Percentiles rank a stretch among this genome's conserved stretches.
Conservation (phyloP, 1,140 invertebrate species). For the Nylanderia fulva region DNA sequence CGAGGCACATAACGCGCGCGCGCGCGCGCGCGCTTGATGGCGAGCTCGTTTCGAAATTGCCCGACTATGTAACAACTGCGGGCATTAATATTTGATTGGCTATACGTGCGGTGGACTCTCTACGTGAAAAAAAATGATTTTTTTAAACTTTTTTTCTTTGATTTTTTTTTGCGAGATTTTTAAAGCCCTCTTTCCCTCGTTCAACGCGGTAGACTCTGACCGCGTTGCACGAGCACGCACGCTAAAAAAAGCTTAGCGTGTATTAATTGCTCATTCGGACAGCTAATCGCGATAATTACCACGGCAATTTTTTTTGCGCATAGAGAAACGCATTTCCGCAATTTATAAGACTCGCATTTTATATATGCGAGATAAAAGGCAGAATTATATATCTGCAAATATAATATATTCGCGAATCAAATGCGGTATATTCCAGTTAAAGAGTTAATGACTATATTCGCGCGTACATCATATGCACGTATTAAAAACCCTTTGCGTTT, state of each 20-base stretch:
- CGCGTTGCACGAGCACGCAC: not conserved
- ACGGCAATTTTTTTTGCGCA: not conserved
- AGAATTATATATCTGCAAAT: not conserved
- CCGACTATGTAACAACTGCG: constrained; percentile 71
- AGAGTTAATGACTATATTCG: constrained; percentile 1
- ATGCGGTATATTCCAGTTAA: constrained; percentile 14
- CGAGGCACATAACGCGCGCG: constrained; percentile 70
- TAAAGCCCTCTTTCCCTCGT: not conserved
- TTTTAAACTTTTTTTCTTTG: not conserved
- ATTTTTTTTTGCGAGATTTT: not conserved
- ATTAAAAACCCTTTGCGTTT: constrained; percentile 11
- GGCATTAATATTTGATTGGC: constrained; percentile 75
- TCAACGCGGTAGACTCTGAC: not conserved
- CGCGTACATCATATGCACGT: not conserved
- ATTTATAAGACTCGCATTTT: not conserved
- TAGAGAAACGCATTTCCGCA: not conserved
- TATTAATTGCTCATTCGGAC: constrained; percentile 8
- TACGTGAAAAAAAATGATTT: constrained; percentile 41
- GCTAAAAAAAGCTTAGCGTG: not conserved
- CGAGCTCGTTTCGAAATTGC: constrained; percentile 71
- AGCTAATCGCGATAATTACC: not conserved
- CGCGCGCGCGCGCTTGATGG: constrained; percentile 70
- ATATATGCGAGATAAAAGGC: not conserved
- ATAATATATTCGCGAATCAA: not conserved
- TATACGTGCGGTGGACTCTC: constrained; percentile 16